Evolutionary conservation across 2,113 vertebrate genomes (phyloP), one percentile per base, ranked within the genome.

Genomic region (Phodopus roborovskii): DNA sequence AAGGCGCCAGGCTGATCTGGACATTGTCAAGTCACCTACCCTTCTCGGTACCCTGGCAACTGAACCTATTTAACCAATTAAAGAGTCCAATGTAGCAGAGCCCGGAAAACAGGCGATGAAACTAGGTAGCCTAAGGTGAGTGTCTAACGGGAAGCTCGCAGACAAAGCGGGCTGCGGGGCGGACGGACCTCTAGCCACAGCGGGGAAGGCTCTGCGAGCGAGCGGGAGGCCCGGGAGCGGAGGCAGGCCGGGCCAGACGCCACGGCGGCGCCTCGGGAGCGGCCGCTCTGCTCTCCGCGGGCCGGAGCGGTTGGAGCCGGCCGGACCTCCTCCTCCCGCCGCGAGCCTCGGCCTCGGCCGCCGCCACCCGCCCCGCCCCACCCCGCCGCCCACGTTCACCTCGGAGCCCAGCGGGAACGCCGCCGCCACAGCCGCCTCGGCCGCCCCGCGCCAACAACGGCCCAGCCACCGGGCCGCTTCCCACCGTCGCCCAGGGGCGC

Each of bases 381-480:
- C n/a, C 17, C 60, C 33, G n/a, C 70, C 79, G 68, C 83, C 3
- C 15, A 53, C 13, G 30, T 90, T 94, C 96, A 97, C 97, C 97
- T 45, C n/a, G 26, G 79, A 87, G 10, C 6, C 64, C 8, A 48
- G 5, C 22, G 26, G 62, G 5, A 36, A 88, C 26, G 17, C 74
- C 3, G 20, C 64, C 30, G 30, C 84, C 64, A n/a, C 84, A 10
- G 33, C 36, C 13, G 53, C 66, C 71, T 4, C 83, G 1, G 74
- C 39, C 50, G 5, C 73, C 0, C 48, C 36, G 1, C 71, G 48
- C 92, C 89, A 94, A 97, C 97, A 97, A 96, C 97, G 60, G 97
- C 95, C 95, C 89, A 56, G 2, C 16, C 48, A 45, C 97, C 95
- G 83, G 91, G 20, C 90, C 84, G 86, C 95, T 93, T 90, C 97